phyloP scores from a whole-genome alignment of 2,797 vertebrate species.

The Macropodus opercularis region DNA sequence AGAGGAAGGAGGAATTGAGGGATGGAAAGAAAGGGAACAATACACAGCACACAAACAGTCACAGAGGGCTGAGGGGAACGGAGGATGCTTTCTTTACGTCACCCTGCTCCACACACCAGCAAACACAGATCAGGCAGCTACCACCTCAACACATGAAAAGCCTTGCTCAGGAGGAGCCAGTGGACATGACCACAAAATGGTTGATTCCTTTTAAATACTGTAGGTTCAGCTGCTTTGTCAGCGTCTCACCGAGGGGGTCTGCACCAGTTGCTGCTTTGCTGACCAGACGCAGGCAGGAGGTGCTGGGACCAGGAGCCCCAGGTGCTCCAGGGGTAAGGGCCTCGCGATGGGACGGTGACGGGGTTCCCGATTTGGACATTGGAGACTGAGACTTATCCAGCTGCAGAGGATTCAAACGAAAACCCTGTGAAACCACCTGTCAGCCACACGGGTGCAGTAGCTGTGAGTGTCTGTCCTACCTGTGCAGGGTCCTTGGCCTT shows the following conservation, averaged over 20 bases:
- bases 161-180: conserved; percentile 1
- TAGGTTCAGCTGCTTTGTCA: background rate
- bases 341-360: conserved; percentile 84
- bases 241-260: conserved; percentile 83
- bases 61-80: conserved; percentile 44
- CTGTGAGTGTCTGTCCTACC: conserved; percentile 63
- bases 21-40: conserved; percentile 36
- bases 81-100: conserved; percentile 5
- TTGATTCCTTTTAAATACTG: too few relatives aligned
- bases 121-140: background rate
- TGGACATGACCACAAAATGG: background rate
- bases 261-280: conserved; percentile 82
- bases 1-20: conserved; percentile 52
- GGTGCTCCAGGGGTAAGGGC: conserved; percentile 82
- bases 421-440: background rate
- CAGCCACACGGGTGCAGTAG: conserved; percentile 5
- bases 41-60: conserved; percentile 38
- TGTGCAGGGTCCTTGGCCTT: conserved; percentile 82
- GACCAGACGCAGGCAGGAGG: conserved; percentile 82
- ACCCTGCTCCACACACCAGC: conserved; percentile 6
- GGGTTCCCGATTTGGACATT: conserved; percentile 82
- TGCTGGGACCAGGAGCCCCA: conserved; percentile 84
- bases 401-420: conserved; percentile 65
- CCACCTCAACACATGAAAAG: background rate
- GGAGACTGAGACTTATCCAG: conserved; percentile 80